Evolutionary conservation across 2,113 vertebrate genomes (phyloP).

Genomic region (Callionymus lyra): DNA sequence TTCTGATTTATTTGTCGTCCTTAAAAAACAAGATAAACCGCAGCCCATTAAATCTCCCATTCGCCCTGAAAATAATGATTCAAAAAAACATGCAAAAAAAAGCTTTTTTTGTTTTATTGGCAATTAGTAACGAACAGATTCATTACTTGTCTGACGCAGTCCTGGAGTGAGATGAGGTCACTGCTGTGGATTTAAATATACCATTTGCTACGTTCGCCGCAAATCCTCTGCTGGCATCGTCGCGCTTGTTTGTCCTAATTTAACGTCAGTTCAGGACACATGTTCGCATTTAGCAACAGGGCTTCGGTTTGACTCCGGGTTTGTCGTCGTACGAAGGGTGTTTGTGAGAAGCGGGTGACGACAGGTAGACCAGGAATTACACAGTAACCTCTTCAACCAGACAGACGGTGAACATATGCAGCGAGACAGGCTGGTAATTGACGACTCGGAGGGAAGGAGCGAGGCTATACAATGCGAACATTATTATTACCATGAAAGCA

Average conservation of each 20-base stretch:
- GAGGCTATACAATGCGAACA: conserved; percentile 58
- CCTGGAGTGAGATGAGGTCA: conserved; percentile 19
- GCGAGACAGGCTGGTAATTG: conserved; percentile 65
- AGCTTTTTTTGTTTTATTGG: conserved; percentile 18
- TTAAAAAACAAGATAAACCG: too few relatives aligned
- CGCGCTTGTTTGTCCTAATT: conserved; percentile 16
- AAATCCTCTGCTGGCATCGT: conserved; percentile 19
- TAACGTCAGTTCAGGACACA: conserved; percentile 8
- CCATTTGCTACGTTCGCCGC: conserved; percentile 28
- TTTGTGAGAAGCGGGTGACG: conserved; percentile 53
- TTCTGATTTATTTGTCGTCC: too few relatives aligned
- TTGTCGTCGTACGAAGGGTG: conserved; percentile 39
- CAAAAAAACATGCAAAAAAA: conserved; percentile 16
- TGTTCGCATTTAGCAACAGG: conserved; percentile 3
- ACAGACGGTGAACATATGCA: conserved; percentile 62
- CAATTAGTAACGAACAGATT: conserved; percentile 20
- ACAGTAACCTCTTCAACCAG: conserved; percentile 59
- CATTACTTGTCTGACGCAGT: conserved; percentile 24
- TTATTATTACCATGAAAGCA: conserved; percentile 70
- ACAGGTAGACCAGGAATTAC: conserved; percentile 70
- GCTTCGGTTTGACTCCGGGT: conserved; percentile 9
- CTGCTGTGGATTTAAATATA: conserved; percentile 25
- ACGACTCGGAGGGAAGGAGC: conserved; percentile 45
- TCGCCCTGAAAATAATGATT: too few relatives aligned
- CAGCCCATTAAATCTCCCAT: too few relatives aligned